A percentile compares a stretch with the other conserved stretches of the same genome.
Evolutionary conservation across 92 coral and sea anemone species (phyloP).

Genomic region (Parazoanthus swiftii): DNA sequence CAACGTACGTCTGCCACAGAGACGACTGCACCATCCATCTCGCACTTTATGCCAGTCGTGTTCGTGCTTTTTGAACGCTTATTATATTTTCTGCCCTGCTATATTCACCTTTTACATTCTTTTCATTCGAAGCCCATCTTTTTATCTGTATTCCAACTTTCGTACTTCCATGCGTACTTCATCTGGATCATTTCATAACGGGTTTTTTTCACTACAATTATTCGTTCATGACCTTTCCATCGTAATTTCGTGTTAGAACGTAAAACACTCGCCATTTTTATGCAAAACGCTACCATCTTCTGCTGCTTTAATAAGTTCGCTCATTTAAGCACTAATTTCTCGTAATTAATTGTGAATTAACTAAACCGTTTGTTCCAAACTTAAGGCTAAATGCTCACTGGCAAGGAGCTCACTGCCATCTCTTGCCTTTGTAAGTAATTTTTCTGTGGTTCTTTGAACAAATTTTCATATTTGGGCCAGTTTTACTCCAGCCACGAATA

Average conservation of each 20-base stretch:
- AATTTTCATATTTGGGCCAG: conserved; percentile 45
- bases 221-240: neutral
- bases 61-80: neutral
- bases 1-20: neutral
- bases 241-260: no score
- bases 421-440: conserved; percentile 37
- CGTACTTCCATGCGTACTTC: neutral
- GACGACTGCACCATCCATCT: neutral
- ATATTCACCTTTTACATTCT: neutral
- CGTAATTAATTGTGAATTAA: neutral
- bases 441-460: neutral
- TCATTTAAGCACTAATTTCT: neutral
- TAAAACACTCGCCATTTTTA: neutral
- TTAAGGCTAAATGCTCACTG: conserved; percentile 37
- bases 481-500: conserved; percentile 32
- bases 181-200: neutral
- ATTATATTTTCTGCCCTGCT: neutral
- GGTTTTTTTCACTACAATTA: neutral
- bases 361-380: conserved; percentile 22
- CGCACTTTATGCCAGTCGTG: neutral
- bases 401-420: conserved; percentile 42
- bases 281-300: neutral
- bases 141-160: neutral
- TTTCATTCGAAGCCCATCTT: neutral
- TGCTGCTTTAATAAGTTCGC: neutral